A percentile compares a stretch with the other conserved stretches of the same genome.
These are phyloP conservation scores for Petromus typicus DNA, from an alignment of 2,113 vertebrate genomes.

Conservation along the genomic window DNA sequence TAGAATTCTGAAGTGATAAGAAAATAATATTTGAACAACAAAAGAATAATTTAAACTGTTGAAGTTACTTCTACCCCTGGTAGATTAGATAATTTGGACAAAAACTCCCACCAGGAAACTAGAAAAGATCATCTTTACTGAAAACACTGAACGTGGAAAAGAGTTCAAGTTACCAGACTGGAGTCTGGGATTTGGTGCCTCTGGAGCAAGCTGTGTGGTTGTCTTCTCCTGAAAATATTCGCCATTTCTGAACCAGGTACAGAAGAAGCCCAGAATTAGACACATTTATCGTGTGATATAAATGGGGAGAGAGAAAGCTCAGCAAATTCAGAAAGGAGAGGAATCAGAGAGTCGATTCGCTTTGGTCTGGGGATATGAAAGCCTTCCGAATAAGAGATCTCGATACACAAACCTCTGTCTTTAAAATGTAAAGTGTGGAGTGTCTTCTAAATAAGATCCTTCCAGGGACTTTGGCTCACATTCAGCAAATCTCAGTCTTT, in stretches of 20 bases:
- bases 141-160: not conserved
- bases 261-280: not conserved
- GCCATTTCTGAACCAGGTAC: not conserved
- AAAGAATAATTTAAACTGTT: conserved; percentile 4
- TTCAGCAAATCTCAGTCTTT: not conserved
- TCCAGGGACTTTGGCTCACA: not conserved
- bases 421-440: not conserved
- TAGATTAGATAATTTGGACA: not conserved
- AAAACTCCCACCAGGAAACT: not conserved
- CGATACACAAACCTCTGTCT: not conserved
- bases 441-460: not conserved
- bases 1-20: not conserved
- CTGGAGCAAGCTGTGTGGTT: not conserved
- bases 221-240: not conserved
- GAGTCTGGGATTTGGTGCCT: not conserved
- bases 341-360: not conserved
- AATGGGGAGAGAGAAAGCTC: not conserved
- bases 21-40: not conserved
- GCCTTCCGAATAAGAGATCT: not conserved
- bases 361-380: not conserved
- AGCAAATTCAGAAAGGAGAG: not conserved
- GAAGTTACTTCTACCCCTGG: not conserved
- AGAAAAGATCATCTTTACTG: not conserved
- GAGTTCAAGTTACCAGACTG: not conserved
- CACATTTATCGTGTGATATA: not conserved